Percentiles rank a stretch among this genome's conserved stretches.
These are phyloP conservation scores for Neotoma lepida DNA, from an alignment of 2,113 vertebrate species.

Conservation along the genomic window DNA sequence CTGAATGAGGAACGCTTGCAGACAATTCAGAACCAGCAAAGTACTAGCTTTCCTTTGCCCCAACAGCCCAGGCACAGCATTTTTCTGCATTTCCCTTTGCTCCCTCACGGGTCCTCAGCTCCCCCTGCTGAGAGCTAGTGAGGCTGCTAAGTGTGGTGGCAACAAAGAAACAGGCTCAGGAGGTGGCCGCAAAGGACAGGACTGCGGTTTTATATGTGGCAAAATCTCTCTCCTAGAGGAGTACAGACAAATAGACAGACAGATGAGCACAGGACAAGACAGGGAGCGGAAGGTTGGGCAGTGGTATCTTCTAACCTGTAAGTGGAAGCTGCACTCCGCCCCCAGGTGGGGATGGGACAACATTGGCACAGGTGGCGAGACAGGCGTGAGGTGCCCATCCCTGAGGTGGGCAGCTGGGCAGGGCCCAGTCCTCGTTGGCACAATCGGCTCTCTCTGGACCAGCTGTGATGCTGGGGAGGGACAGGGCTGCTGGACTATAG, in stretches of 20 bases:
- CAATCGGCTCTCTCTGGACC: constrained; percentile 79
- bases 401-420: constrained; percentile 73
- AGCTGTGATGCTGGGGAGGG: constrained; percentile 75
- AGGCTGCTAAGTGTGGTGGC: background rate
- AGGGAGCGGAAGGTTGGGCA: constrained; percentile 53
- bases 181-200: constrained; percentile 66
- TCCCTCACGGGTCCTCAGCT: background rate
- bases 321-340: constrained; percentile 70
- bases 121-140: background rate
- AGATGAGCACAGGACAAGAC: constrained; percentile 62
- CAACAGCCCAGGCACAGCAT: background rate
- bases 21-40: background rate
- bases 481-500: constrained; percentile 67
- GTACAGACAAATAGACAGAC: constrained; percentile 67
- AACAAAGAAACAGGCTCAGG: constrained; percentile 71
- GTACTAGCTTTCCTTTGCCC: background rate
- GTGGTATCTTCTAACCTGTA: constrained; percentile 74
- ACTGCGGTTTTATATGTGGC: constrained; percentile 75
- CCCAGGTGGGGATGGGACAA: constrained; percentile 25
- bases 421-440: constrained; percentile 79
- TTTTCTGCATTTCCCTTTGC: background rate
- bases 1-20: background rate
- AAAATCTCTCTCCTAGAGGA: constrained; percentile 74
- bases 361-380: constrained; percentile 81
- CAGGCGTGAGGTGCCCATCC: constrained; percentile 75